Conservation (phyloP, 2,797 vertebrate genomes). For the Pangasius sanitwongsei region DNA sequence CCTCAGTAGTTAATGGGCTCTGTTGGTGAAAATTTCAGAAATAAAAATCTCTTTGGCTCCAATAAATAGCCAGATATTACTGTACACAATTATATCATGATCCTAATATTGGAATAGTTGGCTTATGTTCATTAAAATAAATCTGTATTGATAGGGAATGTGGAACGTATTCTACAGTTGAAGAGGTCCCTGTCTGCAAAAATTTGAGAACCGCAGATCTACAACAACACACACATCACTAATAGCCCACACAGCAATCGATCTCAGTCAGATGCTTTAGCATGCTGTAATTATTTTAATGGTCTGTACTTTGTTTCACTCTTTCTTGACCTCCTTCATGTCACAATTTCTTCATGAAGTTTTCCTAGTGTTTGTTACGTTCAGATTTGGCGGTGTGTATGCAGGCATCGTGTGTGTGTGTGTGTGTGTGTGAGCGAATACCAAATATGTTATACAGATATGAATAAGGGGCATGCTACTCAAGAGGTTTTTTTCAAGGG, state of each 20-base stretch:
- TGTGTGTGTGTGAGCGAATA: neutral
- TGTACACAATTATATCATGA: neutral
- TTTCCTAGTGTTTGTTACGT: neutral
- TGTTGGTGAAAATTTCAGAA: neutral
- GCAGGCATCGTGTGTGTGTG: neutral
- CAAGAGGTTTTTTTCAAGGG: neutral
- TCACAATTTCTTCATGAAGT: neutral
- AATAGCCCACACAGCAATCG: neutral
- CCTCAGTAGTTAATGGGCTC: neutral
- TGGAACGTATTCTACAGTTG: neutral
- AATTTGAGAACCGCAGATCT: neutral
- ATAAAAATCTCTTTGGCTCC: neutral
- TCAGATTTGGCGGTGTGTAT: neutral
- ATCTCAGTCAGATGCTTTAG: neutral
- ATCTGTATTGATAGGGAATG: neutral
- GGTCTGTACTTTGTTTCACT: neutral
- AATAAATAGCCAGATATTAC: too few relatives aligned
- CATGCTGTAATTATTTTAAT: neutral
- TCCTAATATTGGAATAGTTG: neutral
- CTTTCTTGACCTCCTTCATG: neutral
- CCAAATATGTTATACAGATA: neutral
- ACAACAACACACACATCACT: neutral
- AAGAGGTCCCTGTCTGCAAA: neutral
- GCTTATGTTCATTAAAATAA: neutral
- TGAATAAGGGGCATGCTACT: neutral